phyloP scores from a whole-genome alignment of 1,140 invertebrate species.

The Coboldia fuscipes region DNA sequence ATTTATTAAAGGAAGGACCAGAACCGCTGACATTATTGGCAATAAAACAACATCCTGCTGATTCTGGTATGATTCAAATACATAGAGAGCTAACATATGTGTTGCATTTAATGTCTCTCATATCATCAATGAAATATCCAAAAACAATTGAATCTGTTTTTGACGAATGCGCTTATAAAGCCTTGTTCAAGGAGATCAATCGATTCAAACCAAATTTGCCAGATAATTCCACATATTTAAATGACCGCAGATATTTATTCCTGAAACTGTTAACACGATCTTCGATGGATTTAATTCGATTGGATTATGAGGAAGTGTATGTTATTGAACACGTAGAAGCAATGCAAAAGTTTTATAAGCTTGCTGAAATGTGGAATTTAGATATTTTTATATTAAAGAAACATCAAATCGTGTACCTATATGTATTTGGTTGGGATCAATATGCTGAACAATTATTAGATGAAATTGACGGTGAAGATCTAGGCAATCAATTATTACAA shows the following conservation, averaged over 20 bases:
- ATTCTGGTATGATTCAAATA: conserved; percentile 50
- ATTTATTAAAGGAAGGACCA: conserved; percentile 41
- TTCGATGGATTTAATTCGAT: conserved; percentile 33
- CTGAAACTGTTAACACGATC: conserved; percentile 38
- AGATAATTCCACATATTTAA: conserved; percentile 21
- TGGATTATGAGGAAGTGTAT: conserved; percentile 28
- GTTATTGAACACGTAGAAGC: conserved; percentile 35
- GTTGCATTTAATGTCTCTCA: conserved; percentile 49
- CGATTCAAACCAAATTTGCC: too few relatives aligned
- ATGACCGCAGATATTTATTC: conserved; percentile 27
- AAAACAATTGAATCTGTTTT: conserved; percentile 57
- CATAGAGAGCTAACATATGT: conserved; percentile 56
- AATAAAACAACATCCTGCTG: conserved; percentile 45
- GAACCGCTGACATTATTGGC: conserved; percentile 54
- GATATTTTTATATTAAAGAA: conserved; percentile 50
- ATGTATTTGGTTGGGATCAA: conserved; percentile 51
- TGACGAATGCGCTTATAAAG: conserved; percentile 33
- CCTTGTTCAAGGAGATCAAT: conserved; percentile 27
- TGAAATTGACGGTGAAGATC: too few relatives aligned
- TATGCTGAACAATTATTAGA: conserved; percentile 50
- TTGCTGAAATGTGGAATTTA: conserved; percentile 62
- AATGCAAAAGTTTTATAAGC: conserved; percentile 42
- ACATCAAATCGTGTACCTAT: conserved; percentile 57
- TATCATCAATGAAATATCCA: conserved; percentile 36
- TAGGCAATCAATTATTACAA: too few relatives aligned